A percentile compares a stretch with the other conserved stretches of the same genome.
These are phyloP conservation scores for Calameuta filiformis DNA, from an alignment of 2,888 invertebrate genomes.

Conservation along the genomic window DNA sequence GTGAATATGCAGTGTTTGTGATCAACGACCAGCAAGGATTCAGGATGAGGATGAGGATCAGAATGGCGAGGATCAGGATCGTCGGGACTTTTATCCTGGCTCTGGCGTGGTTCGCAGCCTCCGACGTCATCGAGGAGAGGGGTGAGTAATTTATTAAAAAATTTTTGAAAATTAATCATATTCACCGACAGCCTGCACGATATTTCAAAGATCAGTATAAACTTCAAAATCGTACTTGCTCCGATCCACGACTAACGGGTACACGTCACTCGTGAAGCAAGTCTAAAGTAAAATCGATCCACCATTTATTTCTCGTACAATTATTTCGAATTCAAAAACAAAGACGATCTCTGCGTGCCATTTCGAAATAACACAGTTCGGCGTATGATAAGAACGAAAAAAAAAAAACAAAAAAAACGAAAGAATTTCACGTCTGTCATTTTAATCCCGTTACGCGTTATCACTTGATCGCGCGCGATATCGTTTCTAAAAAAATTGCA, in stretches of 20 bases:
- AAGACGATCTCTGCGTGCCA: too few relatives aligned
- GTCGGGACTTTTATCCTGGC: slow-evolving; percentile 39
- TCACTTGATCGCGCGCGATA: neutral
- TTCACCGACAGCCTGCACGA: too few relatives aligned
- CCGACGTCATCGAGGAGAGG: slow-evolving; percentile 61
- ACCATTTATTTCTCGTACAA: too few relatives aligned
- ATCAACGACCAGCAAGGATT: slow-evolving; percentile 13
- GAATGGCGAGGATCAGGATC: slow-evolving; percentile 45
- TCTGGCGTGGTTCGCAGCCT: slow-evolving; percentile 30
- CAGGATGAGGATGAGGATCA: slow-evolving; percentile 33
- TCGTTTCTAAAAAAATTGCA: neutral
- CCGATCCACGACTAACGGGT: too few relatives aligned
- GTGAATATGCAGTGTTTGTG: slow-evolving; percentile 57
- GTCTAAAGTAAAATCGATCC: too few relatives aligned
- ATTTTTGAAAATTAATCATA: too few relatives aligned
- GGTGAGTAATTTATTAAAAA: slow-evolving; percentile 36
- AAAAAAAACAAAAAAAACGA: too few relatives aligned
- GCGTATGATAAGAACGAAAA: neutral
- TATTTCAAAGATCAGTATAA: too few relatives aligned
- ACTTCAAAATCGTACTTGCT: too few relatives aligned
- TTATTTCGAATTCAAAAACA: too few relatives aligned
- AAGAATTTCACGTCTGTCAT: neutral
- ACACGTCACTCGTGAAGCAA: too few relatives aligned
- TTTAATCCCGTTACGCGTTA: neutral
- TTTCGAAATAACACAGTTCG: too few relatives aligned